Percentiles rank a stretch among this genome's conserved stretches.
Evolutionary conservation across 2,797 vertebrate genomes (phyloP).

Genomic region (Anabacerthia variegaticeps): DNA sequence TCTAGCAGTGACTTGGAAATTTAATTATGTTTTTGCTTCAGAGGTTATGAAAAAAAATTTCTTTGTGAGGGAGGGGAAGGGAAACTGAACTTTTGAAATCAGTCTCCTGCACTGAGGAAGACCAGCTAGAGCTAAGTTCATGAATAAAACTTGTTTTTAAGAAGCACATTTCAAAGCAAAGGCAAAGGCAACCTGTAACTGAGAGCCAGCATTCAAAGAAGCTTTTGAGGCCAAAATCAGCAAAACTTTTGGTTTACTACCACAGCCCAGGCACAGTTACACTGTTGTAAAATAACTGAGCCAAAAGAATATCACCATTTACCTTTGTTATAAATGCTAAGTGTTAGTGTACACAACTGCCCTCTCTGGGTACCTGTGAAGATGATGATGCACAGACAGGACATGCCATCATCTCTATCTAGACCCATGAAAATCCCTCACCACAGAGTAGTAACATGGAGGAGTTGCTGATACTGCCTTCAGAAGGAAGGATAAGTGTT

Average conservation of each 20-base stretch:
- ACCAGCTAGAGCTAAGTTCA: not conserved
- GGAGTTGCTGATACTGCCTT: not conserved
- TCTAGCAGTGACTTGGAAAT: constrained; percentile 14
- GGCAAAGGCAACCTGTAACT: not conserved
- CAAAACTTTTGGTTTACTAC: not conserved
- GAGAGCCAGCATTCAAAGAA: not conserved
- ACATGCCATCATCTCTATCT: not conserved
- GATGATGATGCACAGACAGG: not conserved
- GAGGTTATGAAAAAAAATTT: not conserved
- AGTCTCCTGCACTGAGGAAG: not conserved
- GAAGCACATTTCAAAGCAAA: not conserved
- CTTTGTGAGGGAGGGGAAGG: not conserved
- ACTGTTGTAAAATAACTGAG: not conserved
- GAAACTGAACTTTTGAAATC: not conserved
- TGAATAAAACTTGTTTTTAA: not conserved
- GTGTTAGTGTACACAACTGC: not conserved
- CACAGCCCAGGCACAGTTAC: not conserved
- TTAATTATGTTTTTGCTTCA: constrained; percentile 1
- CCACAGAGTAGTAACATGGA: not conserved
- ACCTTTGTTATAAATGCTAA: not conserved
- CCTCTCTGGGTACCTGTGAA: not conserved
- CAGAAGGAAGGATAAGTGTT: not conserved
- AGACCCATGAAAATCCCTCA: not conserved
- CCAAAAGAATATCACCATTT: not conserved
- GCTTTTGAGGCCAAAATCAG: not conserved